Evolutionary conservation across 92 coral and sea anemone species (phyloP), one percentile per base, ranked within the genome.

Genomic region (Micromussa lordhowensis): DNA sequence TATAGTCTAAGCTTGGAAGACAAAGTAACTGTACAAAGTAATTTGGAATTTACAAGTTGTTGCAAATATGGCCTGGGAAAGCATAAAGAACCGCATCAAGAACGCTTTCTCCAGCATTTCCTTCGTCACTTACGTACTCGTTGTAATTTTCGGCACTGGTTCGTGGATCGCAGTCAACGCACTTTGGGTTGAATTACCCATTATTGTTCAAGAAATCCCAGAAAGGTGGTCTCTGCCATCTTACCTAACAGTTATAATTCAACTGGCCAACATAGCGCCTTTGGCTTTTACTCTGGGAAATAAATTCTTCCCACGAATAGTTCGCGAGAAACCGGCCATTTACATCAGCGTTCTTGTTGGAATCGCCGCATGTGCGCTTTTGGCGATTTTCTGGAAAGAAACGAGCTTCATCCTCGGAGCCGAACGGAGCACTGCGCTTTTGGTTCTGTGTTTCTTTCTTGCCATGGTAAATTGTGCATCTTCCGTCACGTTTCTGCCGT

Each of bases 121-220:
- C 21, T 6, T 94, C 84, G 83, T 87, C 10, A 94, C 96, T 0
- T 98, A 96, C 73, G n/a, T 89, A 29, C 93, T 98, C n/a, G 96
- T 96, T 58, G 93, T 95, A 16, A 74, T 93, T 28, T 98, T 98
- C 69, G 99, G 99, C 31, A 77, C 93, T 31, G 99, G 99, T 29
- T 94, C 99, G 28, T 98, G 99, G 99, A 92, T 96, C n/a, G 96
- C 98, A 17, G 85, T 96, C 86, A 98, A 98, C 79, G 99, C 98
- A 36, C 89, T 98, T n/a, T 98, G 98, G 94, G 99, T 98, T 3
- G 99, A 98, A 84, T 87, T 98, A 85, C 98, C 99, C 16, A 81
- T 98, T 14, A 88, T 98, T 14, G 98, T 98, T 2, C 98, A 95
- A 88, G 88, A 94, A 75, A 95, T 96, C 49, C 99, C 99, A 2